These are phyloP conservation scores for Lytechinus pictus DNA, from an alignment of 35 echinoderm and acorn worm genomes.

Conservation along the genomic window DNA sequence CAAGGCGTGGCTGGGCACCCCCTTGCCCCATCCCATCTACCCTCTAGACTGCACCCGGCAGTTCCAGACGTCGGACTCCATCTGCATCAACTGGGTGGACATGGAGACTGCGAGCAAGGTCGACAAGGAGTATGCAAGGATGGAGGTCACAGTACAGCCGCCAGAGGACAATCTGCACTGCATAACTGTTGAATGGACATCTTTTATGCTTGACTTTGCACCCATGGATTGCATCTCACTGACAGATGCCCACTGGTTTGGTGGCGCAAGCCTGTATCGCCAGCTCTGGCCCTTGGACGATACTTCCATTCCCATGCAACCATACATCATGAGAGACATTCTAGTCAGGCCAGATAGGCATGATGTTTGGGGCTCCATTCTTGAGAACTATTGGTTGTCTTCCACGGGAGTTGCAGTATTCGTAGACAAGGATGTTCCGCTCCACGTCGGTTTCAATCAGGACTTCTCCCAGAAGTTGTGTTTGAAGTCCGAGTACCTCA, in stretches of 20 bases:
- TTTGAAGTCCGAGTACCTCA: constrained; percentile 63
- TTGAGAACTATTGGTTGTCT: constrained; percentile 85
- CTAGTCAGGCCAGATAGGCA: not conserved
- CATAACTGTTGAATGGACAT: constrained; percentile 65
- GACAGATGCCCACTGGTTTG: constrained; percentile 80
- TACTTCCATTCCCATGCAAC: constrained; percentile 75
- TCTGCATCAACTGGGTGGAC: constrained; percentile 84
- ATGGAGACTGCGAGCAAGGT: constrained; percentile 46
- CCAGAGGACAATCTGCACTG: constrained; percentile 50
- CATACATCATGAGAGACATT: constrained; percentile 63
- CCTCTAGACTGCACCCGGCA: constrained; percentile 51
- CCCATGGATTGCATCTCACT: constrained; percentile 77
- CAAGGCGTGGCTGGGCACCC: constrained; percentile 47
- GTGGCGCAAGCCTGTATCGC: constrained; percentile 50
- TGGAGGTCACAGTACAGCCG: constrained; percentile 53
- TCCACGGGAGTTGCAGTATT: constrained; percentile 66
- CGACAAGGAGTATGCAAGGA: constrained; percentile 54
- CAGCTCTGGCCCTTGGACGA: constrained; percentile 69
- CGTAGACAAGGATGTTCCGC: constrained; percentile 74
- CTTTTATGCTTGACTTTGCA: constrained; percentile 51
- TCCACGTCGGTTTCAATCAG: constrained; percentile 75
- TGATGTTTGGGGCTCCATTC: constrained; percentile 61
- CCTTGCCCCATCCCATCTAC: constrained; percentile 44
- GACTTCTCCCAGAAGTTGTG: constrained; percentile 65
- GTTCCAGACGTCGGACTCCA: not conserved